Percentiles rank a stretch among this genome's conserved stretches.
Evolutionary conservation across 2,797 vertebrate species (phyloP).

Genomic region (Vespertilio murinus): DNA sequence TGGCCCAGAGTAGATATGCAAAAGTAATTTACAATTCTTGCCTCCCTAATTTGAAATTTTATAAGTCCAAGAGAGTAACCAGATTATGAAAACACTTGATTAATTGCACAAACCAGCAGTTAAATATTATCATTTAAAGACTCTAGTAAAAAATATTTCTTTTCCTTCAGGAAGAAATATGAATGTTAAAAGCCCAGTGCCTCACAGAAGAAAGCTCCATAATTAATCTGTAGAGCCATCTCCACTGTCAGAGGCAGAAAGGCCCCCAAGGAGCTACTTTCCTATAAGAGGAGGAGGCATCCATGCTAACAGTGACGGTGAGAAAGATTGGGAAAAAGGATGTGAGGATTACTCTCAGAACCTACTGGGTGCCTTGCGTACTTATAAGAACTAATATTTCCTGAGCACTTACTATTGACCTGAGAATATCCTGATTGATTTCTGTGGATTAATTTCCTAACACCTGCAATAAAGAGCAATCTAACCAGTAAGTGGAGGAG

Average conservation of each 20-base stretch:
- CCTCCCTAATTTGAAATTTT: slow-evolving; percentile 72
- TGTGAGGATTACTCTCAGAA: slow-evolving; percentile 79
- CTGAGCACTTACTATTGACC: slow-evolving; percentile 24
- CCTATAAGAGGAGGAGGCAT: slow-evolving; percentile 82
- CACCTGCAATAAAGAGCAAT: neutral
- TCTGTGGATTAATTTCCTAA: slow-evolving; percentile 20
- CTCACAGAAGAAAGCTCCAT: slow-evolving; percentile 81
- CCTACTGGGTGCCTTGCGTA: slow-evolving; percentile 38
- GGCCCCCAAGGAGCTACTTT: slow-evolving; percentile 82
- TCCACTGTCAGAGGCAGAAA: slow-evolving; percentile 81
- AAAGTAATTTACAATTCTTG: slow-evolving; percentile 71
- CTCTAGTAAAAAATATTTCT: slow-evolving; percentile 84
- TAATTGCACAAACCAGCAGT: slow-evolving; percentile 68
- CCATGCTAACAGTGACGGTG: slow-evolving; percentile 80
- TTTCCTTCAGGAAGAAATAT: slow-evolving; percentile 85
- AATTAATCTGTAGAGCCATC: slow-evolving; percentile 84
- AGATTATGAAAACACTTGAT: slow-evolving; percentile 77
- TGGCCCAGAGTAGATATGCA: slow-evolving; percentile 43
- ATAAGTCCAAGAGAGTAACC: slow-evolving; percentile 69
- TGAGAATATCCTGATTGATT: slow-evolving; percentile 29
- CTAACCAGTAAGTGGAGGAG: neutral
- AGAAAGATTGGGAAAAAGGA: slow-evolving; percentile 77
- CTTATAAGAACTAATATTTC: slow-evolving; percentile 52
- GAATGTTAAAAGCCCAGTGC: slow-evolving; percentile 85
- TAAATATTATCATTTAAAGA: slow-evolving; percentile 84